phyloP scores from a whole-genome alignment of 2,888 invertebrate species.

The Ophioninae sp. region DNA sequence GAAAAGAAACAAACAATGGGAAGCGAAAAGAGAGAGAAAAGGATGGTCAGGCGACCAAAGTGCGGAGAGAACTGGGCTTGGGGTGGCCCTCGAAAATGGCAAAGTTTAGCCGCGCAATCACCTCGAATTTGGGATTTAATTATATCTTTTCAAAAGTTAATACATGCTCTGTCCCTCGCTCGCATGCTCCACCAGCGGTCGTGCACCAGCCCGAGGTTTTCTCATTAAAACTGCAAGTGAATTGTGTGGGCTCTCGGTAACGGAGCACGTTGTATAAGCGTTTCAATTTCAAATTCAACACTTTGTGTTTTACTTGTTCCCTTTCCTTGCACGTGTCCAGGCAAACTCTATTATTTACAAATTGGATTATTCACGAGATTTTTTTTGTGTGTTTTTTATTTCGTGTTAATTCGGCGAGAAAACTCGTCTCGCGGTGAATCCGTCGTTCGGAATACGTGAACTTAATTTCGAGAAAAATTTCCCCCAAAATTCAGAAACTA shows the following conservation, averaged over 20 bases:
- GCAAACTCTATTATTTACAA: background rate
- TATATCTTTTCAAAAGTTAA: constrained; percentile 57
- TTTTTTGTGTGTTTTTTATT: background rate
- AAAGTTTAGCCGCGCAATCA: constrained; percentile 56
- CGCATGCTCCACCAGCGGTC: constrained; percentile 11
- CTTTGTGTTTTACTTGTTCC: constrained; percentile 9
- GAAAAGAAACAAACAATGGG: background rate
- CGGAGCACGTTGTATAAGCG: constrained; percentile 5
- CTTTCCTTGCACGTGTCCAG: background rate
- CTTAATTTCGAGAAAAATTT: background rate
- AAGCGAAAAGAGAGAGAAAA: background rate
- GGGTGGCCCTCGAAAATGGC: constrained; percentile 25
- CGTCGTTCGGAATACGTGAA: background rate
- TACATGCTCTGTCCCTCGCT: constrained; percentile 43
- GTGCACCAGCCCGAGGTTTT: constrained; percentile 46
- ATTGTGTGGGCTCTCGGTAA: constrained; percentile 10
- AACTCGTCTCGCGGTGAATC: background rate
- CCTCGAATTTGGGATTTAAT: constrained; percentile 55
- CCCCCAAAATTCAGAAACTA: background rate
- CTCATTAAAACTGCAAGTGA: constrained; percentile 59
- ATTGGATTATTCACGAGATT: background rate
- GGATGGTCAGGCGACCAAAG: background rate
- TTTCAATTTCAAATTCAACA: constrained; percentile 24
- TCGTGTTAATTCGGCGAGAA: background rate
- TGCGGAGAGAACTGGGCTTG: constrained; percentile 8